A percentile compares a stretch with the other conserved stretches of the same genome.
Conservation (phyloP, 1,140 invertebrate species). For the Pseudomyrmex pallidus region DNA sequence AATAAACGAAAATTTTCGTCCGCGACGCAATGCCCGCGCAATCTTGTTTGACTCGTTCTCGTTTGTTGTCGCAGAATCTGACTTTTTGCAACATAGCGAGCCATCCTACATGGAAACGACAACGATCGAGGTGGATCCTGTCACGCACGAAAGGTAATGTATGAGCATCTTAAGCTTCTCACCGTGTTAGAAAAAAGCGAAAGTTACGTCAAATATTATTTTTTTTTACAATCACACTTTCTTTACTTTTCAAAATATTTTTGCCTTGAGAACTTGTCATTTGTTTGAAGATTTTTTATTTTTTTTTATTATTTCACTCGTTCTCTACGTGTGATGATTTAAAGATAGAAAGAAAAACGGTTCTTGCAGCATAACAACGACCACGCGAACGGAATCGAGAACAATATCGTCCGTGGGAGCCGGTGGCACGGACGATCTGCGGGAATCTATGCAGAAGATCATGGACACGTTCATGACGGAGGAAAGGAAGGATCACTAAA, state of each 20-base stretch:
- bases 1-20: conserved; percentile 54
- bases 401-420: conserved; percentile 74
- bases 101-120: conserved; percentile 86
- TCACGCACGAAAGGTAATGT: conserved; percentile 86
- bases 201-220: conserved; percentile 5
- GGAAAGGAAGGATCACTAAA: conserved; percentile 82
- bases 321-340: no score
- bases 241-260: neutral
- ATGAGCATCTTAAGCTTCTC: neutral
- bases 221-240: neutral
- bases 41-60: conserved; percentile 66
- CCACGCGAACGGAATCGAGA: conserved; percentile 83
- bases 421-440: conserved; percentile 80
- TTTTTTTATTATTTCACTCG: no score
- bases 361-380: conserved; percentile 84
- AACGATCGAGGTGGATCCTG: conserved; percentile 85
- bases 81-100: conserved; percentile 87
- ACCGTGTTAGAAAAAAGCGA: neutral
- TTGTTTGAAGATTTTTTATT: no score
- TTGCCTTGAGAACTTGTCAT: no score
- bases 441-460: conserved; percentile 86
- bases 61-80: conserved; percentile 83
- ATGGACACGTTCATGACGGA: conserved; percentile 86
- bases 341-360: neutral
- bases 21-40: neutral